These are phyloP conservation scores for Drosophila phalerata DNA, from an alignment of 2,888 invertebrate species.

Conservation along the genomic window DNA sequence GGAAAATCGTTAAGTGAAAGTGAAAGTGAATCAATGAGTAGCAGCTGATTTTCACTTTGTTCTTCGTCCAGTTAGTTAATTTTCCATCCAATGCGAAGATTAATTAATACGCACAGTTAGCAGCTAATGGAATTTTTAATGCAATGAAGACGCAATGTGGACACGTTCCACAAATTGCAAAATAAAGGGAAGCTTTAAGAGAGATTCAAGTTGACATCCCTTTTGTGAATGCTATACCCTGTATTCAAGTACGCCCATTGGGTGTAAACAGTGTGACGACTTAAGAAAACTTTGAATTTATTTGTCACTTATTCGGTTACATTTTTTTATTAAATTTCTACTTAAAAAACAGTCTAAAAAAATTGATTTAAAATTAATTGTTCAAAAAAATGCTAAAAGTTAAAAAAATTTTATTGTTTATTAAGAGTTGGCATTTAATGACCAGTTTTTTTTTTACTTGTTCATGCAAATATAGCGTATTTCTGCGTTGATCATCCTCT, in stretches of 20 bases:
- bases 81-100: conserved; percentile 42
- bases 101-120: conserved; percentile 75
- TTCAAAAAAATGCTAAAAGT: no score
- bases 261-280: not conserved
- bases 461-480: conserved; percentile 6
- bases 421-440: not conserved
- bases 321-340: no score
- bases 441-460: not conserved
- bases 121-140: conserved; percentile 81
- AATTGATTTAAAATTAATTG: not conserved
- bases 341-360: no score
- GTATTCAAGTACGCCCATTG: not conserved
- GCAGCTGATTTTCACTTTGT: not conserved
- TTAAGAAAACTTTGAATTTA: not conserved
- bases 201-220: conserved; percentile 21
- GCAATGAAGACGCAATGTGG: conserved; percentile 63
- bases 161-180: conserved; percentile 55
- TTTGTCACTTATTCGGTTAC: no score
- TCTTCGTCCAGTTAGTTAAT: conserved; percentile 32
- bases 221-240: conserved; percentile 16
- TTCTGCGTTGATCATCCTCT: not conserved
- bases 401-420: no score
- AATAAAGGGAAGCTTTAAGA: conserved; percentile 26
- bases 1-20: conserved; percentile 11
- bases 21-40: conserved; percentile 3